Conservation (phyloP, 1,140 invertebrate genomes). For the Drosophila bocki region DNA sequence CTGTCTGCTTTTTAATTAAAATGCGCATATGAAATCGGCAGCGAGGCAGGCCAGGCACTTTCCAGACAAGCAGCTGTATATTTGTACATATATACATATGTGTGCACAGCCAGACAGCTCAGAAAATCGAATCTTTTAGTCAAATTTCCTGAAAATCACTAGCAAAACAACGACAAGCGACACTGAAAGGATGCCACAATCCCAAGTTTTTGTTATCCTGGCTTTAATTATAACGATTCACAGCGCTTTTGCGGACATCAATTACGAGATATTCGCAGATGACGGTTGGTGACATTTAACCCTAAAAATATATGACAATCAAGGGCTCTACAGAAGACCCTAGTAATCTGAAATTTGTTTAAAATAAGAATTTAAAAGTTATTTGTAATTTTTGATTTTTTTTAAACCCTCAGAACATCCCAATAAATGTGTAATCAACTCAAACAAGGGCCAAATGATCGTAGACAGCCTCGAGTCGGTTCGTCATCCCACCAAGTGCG, state of each 20-base stretch:
- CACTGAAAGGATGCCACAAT: conserved; percentile 42
- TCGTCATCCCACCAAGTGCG: conserved; percentile 46
- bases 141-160: conserved; percentile 51
- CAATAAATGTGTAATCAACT: conserved; percentile 34
- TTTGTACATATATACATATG: neutral
- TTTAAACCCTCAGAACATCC: conserved; percentile 29
- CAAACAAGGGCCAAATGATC: neutral
- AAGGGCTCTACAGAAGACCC: neutral
- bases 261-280: conserved; percentile 31
- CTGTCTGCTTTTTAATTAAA: conserved; percentile 66
- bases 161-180: neutral
- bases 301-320: neutral
- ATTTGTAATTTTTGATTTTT: neutral
- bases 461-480: conserved; percentile 1
- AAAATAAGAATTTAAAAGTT: neutral
- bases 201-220: conserved; percentile 15
- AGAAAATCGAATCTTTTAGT: conserved; percentile 68
- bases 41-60: conserved; percentile 49
- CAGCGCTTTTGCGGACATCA: conserved; percentile 7
- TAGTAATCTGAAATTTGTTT: neutral
- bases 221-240: conserved; percentile 17
- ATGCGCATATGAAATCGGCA: conserved; percentile 64
- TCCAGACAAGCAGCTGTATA: conserved; percentile 14
- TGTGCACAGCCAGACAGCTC: conserved; percentile 30
- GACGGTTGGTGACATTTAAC: conserved; percentile 11